These are phyloP conservation scores for Tipula vernalis DNA, from an alignment of 2,888 invertebrate genomes.

Conservation along the genomic window DNA sequence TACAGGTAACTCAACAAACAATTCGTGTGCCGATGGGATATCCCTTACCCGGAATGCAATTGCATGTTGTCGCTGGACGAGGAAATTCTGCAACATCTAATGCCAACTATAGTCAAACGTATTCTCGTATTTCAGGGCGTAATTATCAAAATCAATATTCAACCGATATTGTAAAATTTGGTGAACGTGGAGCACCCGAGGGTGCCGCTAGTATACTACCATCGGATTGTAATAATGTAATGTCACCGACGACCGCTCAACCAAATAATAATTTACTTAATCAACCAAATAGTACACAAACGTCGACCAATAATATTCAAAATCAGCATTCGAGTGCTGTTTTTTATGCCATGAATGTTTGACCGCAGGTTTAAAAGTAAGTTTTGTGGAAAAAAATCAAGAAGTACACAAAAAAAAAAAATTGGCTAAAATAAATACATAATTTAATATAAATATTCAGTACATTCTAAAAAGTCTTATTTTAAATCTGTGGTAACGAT, in stretches of 20 bases:
- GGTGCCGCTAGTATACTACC: conserved; percentile 50
- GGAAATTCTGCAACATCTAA: conserved; percentile 25
- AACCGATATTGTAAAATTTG: conserved; percentile 23
- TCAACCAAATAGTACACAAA: conserved; percentile 29
- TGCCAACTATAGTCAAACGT: conserved; percentile 21
- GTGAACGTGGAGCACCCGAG: conserved; percentile 60
- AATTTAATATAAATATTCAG: neutral
- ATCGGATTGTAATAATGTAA: conserved; percentile 30
- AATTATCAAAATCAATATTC: conserved; percentile 23
- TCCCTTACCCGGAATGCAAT: conserved; percentile 36
- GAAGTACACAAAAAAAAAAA: neutral
- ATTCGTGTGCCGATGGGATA: conserved; percentile 38
- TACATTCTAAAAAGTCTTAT: neutral
- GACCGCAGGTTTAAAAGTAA: conserved; percentile 46
- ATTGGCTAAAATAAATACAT: neutral
- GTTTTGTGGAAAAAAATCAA: neutral
- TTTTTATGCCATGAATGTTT: conserved; percentile 81
- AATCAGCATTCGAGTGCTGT: conserved; percentile 38
- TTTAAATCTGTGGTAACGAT: neutral
- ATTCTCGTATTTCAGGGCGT: conserved; percentile 17
- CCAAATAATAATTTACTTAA: conserved; percentile 21
- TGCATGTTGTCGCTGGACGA: conserved; percentile 36
- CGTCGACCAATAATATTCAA: conserved; percentile 24
- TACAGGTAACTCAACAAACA: conserved; percentile 37
- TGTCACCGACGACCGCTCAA: conserved; percentile 38